phyloP scores from a whole-genome alignment of 2,797 vertebrate species.

The Trichosurus vulpecula region DNA sequence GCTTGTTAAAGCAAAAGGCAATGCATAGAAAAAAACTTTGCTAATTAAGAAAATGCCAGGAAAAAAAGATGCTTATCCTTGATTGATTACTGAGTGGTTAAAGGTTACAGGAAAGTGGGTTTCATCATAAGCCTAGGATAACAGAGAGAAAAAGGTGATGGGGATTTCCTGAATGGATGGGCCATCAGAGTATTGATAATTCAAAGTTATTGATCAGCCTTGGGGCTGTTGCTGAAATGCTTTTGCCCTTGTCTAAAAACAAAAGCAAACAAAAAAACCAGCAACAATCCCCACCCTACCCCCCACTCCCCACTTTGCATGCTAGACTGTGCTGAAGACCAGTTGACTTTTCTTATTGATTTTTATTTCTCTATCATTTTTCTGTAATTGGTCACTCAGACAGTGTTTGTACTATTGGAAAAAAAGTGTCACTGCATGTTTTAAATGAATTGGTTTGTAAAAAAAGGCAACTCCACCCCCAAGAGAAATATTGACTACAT shows the following conservation, averaged over 20 bases:
- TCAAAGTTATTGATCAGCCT: neutral
- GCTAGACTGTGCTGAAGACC: neutral
- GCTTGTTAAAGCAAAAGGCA: constrained; percentile 41
- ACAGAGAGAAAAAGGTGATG: constrained; percentile 4
- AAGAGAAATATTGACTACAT: constrained; percentile 10
- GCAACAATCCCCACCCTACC: neutral
- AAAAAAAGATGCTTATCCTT: constrained; percentile 20
- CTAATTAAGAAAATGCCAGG: constrained; percentile 36
- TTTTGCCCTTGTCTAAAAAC: neutral
- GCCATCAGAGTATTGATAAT: constrained; percentile 6
- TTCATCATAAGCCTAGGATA: neutral
- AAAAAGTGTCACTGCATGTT: constrained; percentile 21
- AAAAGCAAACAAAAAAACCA: neutral
- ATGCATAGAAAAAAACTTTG: constrained; percentile 33
- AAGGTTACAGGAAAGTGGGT: neutral
- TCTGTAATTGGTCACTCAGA: neutral
- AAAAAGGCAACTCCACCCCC: neutral
- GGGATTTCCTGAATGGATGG: constrained; percentile 41
- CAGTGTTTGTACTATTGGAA: constrained; percentile 31
- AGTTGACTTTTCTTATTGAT: constrained; percentile 9
- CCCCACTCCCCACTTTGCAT: neutral
- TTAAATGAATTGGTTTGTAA: constrained; percentile 37
- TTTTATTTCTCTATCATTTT: constrained; percentile 46
- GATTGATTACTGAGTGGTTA: neutral
- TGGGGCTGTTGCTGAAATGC: neutral